A percentile compares a stretch with the other conserved stretches of the same genome.
Conservation (phyloP, 1,140 invertebrate genomes). For the Drosophila tsacasi region DNA sequence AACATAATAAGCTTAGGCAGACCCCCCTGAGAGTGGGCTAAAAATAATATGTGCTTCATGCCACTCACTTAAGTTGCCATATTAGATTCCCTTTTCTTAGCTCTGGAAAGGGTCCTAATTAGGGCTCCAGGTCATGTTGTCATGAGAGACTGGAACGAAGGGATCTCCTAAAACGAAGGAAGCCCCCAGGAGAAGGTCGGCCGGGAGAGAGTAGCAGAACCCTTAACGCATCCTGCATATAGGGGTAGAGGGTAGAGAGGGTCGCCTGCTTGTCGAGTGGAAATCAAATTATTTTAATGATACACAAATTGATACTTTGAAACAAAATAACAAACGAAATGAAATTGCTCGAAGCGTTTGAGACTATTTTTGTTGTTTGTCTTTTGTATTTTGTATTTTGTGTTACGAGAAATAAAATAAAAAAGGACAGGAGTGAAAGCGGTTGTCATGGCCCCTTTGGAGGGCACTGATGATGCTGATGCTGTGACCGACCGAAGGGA, state of each 20-base stretch:
- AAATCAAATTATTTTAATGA: conserved; percentile 84
- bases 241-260: conserved; percentile 29
- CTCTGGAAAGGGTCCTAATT: conserved; percentile 43
- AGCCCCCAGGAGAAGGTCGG: conserved; percentile 11
- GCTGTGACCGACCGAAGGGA: conserved; percentile 12
- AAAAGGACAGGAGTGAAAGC: conserved; percentile 25
- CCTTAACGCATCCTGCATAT: conserved; percentile 12
- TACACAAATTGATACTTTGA: conserved; percentile 83
- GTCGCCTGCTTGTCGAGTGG: conserved; percentile 48
- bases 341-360: conserved; percentile 70
- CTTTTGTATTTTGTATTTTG: not conserved
- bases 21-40: conserved; percentile 13
- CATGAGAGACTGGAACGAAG: conserved; percentile 5
- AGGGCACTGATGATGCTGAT: not conserved
- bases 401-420: conserved; percentile 6
- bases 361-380: conserved; percentile 49
- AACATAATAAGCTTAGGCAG: conserved; percentile 22
- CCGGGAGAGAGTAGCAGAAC: not conserved
- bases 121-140: conserved; percentile 50
- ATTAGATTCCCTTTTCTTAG: conserved; percentile 15
- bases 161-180: conserved; percentile 28
- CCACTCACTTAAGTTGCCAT: conserved; percentile 26
- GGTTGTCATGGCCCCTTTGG: conserved; percentile 43
- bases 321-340: conserved; percentile 80
- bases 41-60: conserved; percentile 21